These are phyloP conservation scores for Rhinichthys klamathensis DNA, from an alignment of 2,113 vertebrate species.

Conservation along the genomic window DNA sequence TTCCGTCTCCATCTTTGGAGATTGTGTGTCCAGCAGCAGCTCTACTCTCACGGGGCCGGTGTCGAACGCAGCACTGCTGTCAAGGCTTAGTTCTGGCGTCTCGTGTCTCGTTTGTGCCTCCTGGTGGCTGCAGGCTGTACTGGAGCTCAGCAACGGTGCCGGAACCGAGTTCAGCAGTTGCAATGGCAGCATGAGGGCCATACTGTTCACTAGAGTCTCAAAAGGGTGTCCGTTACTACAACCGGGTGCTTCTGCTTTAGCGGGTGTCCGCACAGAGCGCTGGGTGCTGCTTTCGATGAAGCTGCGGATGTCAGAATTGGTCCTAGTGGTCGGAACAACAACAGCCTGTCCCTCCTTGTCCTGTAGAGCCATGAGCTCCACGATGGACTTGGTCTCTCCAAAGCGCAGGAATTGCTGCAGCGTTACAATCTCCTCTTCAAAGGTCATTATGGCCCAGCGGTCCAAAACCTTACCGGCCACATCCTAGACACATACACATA, in stretches of 20 bases:
- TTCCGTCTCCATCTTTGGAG: constrained; percentile 82
- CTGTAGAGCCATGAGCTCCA: constrained; percentile 95
- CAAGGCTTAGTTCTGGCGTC: background rate
- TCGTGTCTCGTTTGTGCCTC: constrained; percentile 66
- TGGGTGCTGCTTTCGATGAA: constrained; percentile 92
- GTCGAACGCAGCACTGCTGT: constrained; percentile 74
- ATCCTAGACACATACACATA: constrained; percentile 79
- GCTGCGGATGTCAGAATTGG: constrained; percentile 91
- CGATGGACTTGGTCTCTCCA: constrained; percentile 97
- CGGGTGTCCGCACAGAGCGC: constrained; percentile 71
- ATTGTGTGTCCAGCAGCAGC: constrained; percentile 71
- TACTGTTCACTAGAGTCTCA: constrained; percentile 92
- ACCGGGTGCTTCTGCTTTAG: constrained; percentile 82
- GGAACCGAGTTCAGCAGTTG: constrained; percentile 91
- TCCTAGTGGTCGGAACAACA: constrained; percentile 81
- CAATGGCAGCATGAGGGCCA: constrained; percentile 95
- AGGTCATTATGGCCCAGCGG: constrained; percentile 97
- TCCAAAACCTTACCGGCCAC: constrained; percentile 94
- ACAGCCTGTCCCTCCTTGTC: constrained; percentile 92
- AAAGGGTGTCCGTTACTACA: constrained; percentile 86
- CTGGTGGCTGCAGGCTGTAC: constrained; percentile 78
- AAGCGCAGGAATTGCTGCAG: constrained; percentile 98
- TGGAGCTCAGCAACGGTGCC: constrained; percentile 85
- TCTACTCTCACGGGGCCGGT: constrained; percentile 78
- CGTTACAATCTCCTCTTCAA: constrained; percentile 93